Evolutionary conservation across 1,140 invertebrate species (phyloP).

Genomic region (Rhopalosiphum padi): DNA sequence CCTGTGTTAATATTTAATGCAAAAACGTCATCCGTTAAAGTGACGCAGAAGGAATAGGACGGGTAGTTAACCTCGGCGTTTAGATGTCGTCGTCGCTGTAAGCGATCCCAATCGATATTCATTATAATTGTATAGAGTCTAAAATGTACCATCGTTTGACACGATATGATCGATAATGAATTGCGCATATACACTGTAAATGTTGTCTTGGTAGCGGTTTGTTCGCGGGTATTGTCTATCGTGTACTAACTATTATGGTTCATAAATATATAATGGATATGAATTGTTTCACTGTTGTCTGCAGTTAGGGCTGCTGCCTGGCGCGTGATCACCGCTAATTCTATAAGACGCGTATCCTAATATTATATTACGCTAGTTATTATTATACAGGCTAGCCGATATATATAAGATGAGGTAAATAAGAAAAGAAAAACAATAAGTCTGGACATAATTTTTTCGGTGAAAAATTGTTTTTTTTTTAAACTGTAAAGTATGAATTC

Average conservation of each 20-base stretch:
- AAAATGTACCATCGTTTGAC: neutral
- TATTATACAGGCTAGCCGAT: neutral
- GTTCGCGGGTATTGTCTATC: neutral
- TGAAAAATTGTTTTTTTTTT: too few species aligned
- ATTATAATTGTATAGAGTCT: neutral
- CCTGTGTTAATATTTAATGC: neutral
- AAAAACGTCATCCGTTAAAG: neutral
- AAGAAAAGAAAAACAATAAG: neutral
- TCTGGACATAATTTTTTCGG: neutral
- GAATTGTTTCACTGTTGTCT: neutral
- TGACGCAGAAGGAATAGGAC: neutral
- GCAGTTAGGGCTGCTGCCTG: neutral
- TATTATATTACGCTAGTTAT: neutral
- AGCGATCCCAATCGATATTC: neutral
- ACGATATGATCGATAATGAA: neutral
- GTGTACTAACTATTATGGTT: neutral
- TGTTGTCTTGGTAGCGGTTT: neutral
- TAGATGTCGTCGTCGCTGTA: neutral
- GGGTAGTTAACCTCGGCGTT: neutral
- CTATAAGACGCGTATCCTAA: neutral
- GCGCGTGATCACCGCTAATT: neutral
- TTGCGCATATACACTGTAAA: neutral
- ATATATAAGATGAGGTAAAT: neutral
- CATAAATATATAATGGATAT: neutral
- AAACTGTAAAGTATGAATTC: neutral